phyloP scores from a whole-genome alignment of 2,797 vertebrate species.

The Enteromius mattozi region DNA sequence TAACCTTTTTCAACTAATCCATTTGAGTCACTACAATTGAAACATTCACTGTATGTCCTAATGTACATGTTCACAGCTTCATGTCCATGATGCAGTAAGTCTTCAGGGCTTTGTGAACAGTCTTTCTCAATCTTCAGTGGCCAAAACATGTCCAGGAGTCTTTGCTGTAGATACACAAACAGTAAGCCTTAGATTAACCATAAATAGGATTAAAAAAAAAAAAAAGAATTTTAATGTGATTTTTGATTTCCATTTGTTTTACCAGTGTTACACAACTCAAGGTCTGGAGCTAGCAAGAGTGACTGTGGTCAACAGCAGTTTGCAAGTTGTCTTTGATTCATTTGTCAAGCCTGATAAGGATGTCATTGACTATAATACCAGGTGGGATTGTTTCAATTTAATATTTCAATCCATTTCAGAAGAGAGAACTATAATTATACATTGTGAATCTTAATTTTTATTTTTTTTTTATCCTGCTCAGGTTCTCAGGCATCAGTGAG shows the following conservation, averaged over 20 bases:
- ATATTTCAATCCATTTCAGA: not conserved
- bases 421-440: not conserved
- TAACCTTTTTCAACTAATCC: not conserved
- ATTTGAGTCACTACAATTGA: not conserved
- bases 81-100: conserved; percentile 81
- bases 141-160: conserved; percentile 72
- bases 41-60: not conserved
- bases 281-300: conserved; percentile 83
- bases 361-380: conserved; percentile 84
- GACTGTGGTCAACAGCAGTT: conserved; percentile 78
- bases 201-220: not conserved
- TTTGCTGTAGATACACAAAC: conserved; percentile 83
- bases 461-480: conserved; percentile 56
- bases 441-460: not conserved
- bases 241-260: not conserved
- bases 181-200: conserved; percentile 65
- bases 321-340: conserved; percentile 81
- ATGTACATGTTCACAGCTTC: conserved; percentile 73
- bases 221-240: not conserved
- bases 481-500: conserved; percentile 82
- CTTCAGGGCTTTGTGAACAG: conserved; percentile 82
- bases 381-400: conserved; percentile 66
- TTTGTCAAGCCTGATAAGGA: conserved; percentile 84
- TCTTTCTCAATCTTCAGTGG: conserved; percentile 53
- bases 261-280: conserved; percentile 82